Evolutionary conservation across 2,888 invertebrate genomes (phyloP).

Genomic region (Drosophila ochracea): DNA sequence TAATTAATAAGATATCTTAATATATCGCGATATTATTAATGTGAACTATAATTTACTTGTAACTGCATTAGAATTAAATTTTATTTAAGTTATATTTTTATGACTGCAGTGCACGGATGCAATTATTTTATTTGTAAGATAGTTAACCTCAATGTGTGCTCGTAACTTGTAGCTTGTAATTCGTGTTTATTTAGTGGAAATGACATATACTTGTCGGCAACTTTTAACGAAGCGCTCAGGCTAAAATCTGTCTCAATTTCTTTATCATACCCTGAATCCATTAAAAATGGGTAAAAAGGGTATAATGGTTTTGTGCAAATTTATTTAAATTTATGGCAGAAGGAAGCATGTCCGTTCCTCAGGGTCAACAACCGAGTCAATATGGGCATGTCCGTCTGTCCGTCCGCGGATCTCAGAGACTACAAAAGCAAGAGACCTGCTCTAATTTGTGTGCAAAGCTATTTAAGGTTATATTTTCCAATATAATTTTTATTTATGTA

Average conservation of each 20-base stretch:
- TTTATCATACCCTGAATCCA: background rate
- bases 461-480: too few species aligned
- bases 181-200: conserved; percentile 56
- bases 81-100: background rate
- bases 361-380: too few species aligned
- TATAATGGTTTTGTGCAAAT: too few species aligned
- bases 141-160: conserved; percentile 20
- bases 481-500: too few species aligned
- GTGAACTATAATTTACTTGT: background rate
- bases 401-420: too few species aligned
- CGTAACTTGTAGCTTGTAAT: conserved; percentile 6
- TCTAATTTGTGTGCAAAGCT: too few species aligned
- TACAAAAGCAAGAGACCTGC: too few species aligned
- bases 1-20: background rate
- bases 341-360: too few species aligned
- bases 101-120: conserved; percentile 13
- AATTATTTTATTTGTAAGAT: conserved; percentile 8
- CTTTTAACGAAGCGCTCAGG: conserved; percentile 34
- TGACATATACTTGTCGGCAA: conserved; percentile 52
- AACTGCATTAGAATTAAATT: background rate
- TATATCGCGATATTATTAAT: background rate
- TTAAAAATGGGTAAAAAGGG: too few species aligned
- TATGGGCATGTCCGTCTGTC: too few species aligned
- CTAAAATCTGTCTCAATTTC: conserved; percentile 31
- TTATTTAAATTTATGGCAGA: too few species aligned